phyloP scores from a whole-genome alignment of 92 coral and sea anemone genomes.

The Actinostola sp. region DNA sequence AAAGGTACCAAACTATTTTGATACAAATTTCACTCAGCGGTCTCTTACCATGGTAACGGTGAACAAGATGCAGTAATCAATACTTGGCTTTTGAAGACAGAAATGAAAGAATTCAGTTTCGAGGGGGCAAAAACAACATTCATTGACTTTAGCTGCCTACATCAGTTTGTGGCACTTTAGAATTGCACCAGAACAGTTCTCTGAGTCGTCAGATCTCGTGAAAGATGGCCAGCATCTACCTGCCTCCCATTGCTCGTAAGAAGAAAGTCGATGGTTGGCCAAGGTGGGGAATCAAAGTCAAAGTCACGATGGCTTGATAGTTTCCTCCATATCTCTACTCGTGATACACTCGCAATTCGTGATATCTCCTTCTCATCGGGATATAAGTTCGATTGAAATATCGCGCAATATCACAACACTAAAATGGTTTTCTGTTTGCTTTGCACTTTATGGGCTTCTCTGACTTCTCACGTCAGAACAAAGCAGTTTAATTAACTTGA shows the following conservation, averaged over 20 bases:
- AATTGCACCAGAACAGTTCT: neutral
- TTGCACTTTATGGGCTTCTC: constrained; percentile 21
- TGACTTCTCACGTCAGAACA: neutral
- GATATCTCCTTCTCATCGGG: neutral
- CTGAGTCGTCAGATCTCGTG: neutral
- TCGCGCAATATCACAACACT: constrained; percentile 1
- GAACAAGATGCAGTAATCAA: constrained; percentile 20
- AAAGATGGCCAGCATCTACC: constrained; percentile 88
- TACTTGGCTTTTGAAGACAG: constrained; percentile 23
- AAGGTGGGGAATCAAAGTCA: constrained; percentile 60
- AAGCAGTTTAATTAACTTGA: neutral
- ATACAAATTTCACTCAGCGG: constrained; percentile 21
- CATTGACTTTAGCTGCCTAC: neutral
- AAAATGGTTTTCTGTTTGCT: constrained; percentile 20
- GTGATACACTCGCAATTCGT: no score
- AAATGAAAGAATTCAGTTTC: constrained; percentile 28
- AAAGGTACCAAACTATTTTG: neutral
- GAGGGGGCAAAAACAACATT: constrained; percentile 3
- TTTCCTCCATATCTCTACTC: neutral
- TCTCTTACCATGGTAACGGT: constrained; percentile 29
- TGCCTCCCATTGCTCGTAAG: constrained; percentile 96
- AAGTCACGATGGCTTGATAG: neutral
- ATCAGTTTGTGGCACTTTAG: neutral
- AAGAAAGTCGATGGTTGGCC: constrained; percentile 92
- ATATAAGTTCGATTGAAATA: neutral